Evolutionary conservation across 2,888 invertebrate species (phyloP), one percentile per base, ranked within the genome.

Genomic region (Mongoloraphidia duomilia): DNA sequence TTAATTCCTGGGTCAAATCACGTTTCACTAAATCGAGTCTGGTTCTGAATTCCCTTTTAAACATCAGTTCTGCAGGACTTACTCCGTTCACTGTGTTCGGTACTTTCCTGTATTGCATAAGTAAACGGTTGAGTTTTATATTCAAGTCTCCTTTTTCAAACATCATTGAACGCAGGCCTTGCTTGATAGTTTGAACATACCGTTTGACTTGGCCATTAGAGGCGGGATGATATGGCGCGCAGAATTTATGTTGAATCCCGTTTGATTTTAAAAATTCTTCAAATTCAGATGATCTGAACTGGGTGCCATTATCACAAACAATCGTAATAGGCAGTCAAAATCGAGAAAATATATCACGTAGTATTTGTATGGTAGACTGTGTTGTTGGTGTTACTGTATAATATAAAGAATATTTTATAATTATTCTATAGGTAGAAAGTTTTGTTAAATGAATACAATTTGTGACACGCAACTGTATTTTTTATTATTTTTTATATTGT

Each of bases 151-250:
- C 46, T 43, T 41, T 13, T 14, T 52, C 50, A 11, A 26, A 14
- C 13, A 46, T 11, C 38, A 44, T 34, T 14, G 34, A 33, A 37
- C 50, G 13, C 12, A 53, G 40, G 13, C 49, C 46, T 26, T 52
- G 49, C 46, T 55, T 54, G 17, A 54, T 11, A 2, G 52, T 53
- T 47, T 54, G 50, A n/a, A 57, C 50, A 40, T 51, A 57, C 12
- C 56, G 37, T 43, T 57, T 52, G 2, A 52, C 55, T 47, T 52
- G 50, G n/a, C 54, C 54, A 47, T 59, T 58, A 33, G 57, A 54
- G 13, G 55, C 53, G 9, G 56, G 55, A 41, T 57, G 56, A 44
- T 57, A 56, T 2, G 55, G 55, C 13, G 56, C 56, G 13, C 51
- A 52, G 9, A 44, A 26, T 44, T 53, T 52, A 47, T 54, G 54